phyloP scores from a whole-genome alignment of 1,140 invertebrate species.

The Drosophila rhopaloa region DNA sequence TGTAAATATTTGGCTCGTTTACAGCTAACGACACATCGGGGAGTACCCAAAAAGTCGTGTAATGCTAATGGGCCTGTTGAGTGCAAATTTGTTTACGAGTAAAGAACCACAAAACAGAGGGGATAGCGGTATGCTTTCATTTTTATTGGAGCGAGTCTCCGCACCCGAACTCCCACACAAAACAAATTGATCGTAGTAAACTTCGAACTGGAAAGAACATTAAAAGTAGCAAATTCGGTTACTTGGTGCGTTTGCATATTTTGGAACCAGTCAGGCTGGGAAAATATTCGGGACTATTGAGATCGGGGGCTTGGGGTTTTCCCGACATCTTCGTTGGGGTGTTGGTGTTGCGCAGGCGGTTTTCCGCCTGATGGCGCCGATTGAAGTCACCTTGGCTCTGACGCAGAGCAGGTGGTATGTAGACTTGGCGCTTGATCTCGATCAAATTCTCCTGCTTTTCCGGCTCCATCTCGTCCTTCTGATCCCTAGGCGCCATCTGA shows the following conservation, averaged over 20 bases:
- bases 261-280: slow-evolving; percentile 40
- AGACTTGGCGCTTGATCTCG: slow-evolving; percentile 32
- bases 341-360: slow-evolving; percentile 8
- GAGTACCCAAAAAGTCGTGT: slow-evolving; percentile 35
- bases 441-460: background rate
- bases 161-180: slow-evolving; percentile 1
- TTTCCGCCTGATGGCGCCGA: slow-evolving; percentile 4
- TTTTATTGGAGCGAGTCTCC: slow-evolving; percentile 16
- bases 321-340: background rate
- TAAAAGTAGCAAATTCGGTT: slow-evolving; percentile 8
- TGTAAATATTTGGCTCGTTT: slow-evolving; percentile 70
- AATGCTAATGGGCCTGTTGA: slow-evolving; percentile 51
- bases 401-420: slow-evolving; percentile 68
- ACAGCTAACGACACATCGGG: slow-evolving; percentile 57
- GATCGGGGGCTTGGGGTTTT: slow-evolving; percentile 57
- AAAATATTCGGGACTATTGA: slow-evolving; percentile 61
- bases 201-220: slow-evolving; percentile 35
- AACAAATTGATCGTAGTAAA: slow-evolving; percentile 31
- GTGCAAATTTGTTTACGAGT: slow-evolving; percentile 45
- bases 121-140: background rate
- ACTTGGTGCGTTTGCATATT: slow-evolving; percentile 53
- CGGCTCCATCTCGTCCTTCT: background rate
- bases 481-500: background rate
- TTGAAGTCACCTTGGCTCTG: slow-evolving; percentile 51
- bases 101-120: background rate